Evolutionary conservation across 1,140 invertebrate species (phyloP).

Genomic region (Cotesia typhae): DNA sequence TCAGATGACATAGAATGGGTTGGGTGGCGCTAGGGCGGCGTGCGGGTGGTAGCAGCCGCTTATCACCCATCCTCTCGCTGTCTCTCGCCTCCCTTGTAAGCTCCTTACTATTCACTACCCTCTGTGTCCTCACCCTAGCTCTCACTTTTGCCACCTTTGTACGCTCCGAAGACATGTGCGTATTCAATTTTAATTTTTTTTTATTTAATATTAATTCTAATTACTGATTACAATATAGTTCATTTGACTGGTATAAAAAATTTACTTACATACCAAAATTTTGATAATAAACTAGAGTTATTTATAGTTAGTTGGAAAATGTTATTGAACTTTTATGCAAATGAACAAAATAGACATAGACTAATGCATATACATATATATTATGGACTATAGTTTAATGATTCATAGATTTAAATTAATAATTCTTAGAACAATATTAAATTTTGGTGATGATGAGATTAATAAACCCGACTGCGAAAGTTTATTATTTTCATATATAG

Average conservation of each 20-base stretch:
- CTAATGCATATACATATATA: too few species aligned
- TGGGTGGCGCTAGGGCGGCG: slow-evolving; percentile 65
- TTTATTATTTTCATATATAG: too few species aligned
- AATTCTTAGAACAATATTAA: too few species aligned
- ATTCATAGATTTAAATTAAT: too few species aligned
- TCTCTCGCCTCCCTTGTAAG: slow-evolving; percentile 63
- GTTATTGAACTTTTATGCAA: too few species aligned
- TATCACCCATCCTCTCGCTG: slow-evolving; percentile 64
- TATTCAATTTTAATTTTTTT: slow-evolving; percentile 41
- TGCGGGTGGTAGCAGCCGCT: slow-evolving; percentile 63
- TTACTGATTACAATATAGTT: background rate
- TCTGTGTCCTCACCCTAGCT: slow-evolving; percentile 59
- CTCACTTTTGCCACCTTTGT: slow-evolving; percentile 59
- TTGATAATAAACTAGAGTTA: too few species aligned
- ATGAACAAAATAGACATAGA: too few species aligned
- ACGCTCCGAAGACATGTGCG: slow-evolving; percentile 63
- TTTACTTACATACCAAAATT: background rate
- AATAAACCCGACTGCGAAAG: too few species aligned
- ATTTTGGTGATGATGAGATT: too few species aligned
- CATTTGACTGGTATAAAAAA: background rate
- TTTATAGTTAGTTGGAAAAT: too few species aligned
- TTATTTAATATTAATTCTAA: background rate
- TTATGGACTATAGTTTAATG: too few species aligned
- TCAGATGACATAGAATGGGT: slow-evolving; percentile 67
- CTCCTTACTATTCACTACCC: slow-evolving; percentile 57